phyloP scores from a whole-genome alignment of 2,113 vertebrate species.

The Chrysochloris asiatica region DNA sequence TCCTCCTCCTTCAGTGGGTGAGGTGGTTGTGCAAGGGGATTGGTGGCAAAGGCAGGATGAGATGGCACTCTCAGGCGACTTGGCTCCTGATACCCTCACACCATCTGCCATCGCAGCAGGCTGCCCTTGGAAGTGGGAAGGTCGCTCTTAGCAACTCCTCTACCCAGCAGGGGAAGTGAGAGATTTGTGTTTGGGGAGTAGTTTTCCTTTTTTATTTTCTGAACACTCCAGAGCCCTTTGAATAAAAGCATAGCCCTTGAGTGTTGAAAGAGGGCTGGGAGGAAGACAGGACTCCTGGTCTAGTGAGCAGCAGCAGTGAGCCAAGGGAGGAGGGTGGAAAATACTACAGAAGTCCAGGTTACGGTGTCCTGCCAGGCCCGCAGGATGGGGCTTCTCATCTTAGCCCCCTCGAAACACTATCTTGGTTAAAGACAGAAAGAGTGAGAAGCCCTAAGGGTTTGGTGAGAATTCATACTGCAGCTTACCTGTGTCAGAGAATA shows the following conservation, averaged over 20 bases:
- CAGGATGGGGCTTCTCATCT: not conserved
- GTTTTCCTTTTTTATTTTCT: not conserved
- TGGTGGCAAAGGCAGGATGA: not conserved
- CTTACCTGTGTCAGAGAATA: not conserved
- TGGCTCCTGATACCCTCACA: not conserved
- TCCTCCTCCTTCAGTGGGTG: too few relatives aligned
- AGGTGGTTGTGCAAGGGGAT: not conserved
- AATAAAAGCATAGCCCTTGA: not conserved
- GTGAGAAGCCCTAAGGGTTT: too few relatives aligned
- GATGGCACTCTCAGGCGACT: not conserved
- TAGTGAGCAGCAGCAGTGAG: not conserved
- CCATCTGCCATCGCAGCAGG: not conserved
- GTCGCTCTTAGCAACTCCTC: not conserved
- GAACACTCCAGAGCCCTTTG: not conserved
- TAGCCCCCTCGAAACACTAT: too few relatives aligned
- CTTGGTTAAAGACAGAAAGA: too few relatives aligned
- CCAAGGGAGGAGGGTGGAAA: not conserved
- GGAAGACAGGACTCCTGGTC: not conserved
- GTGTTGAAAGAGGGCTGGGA: not conserved
- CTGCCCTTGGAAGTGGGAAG: not conserved
- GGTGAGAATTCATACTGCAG: not conserved
- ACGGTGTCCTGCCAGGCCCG: not conserved
- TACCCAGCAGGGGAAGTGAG: not conserved
- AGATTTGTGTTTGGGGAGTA: not conserved
- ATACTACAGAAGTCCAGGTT: accelerated